Evolutionary conservation across 2,888 invertebrate genomes (phyloP), one percentile per base, ranked within the genome.

Genomic region (Andricus curvator): DNA sequence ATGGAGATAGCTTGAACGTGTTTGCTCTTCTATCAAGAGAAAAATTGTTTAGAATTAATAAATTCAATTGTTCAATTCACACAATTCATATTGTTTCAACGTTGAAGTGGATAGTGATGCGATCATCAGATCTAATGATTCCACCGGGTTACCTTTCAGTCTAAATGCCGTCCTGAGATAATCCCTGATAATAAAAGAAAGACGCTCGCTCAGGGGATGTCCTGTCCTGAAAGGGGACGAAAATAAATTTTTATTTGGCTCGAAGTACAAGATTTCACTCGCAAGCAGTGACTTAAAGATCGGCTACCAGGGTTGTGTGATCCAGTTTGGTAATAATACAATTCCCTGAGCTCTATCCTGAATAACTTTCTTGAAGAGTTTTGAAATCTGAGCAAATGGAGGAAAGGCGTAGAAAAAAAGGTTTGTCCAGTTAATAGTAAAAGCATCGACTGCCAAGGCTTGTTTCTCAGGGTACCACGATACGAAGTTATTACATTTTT

Each of bases 371-470:
- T 33, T 33, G 5, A 33, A 33, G 33, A 33, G 33, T 33, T 33
- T 33, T 3, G 5, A 33, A 29, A 85, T 77, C 20, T 80, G 48
- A 2, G 80, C 29, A 20, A 83, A 83, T 0, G 81, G 83, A 15
- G 82, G 85, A 80, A 87, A 88, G 2, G 86, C 85, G 22, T 87
- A 85, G 80, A 86, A 84, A 5, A 77, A 64, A 25, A 83, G 76
- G n/a, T 83, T 51, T 8, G 68, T 78, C 84, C 84, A 86, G 9
- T 25, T 25, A 1, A 25, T 25, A 25, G 25, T 25, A 25, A 25
- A 25, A 25, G 25, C 25, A 25, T 25, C 25, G 25, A 25, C 25
- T 25, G 25, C 25, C 25, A 25, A 25, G 25, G 1, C 25, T 25
- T 25, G 25, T 70, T 84, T 82, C 62, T 86, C 85, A 6, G 81